phyloP scores from a whole-genome alignment of 2,113 vertebrate species.

The Cyphomyrus plagiostoma region DNA sequence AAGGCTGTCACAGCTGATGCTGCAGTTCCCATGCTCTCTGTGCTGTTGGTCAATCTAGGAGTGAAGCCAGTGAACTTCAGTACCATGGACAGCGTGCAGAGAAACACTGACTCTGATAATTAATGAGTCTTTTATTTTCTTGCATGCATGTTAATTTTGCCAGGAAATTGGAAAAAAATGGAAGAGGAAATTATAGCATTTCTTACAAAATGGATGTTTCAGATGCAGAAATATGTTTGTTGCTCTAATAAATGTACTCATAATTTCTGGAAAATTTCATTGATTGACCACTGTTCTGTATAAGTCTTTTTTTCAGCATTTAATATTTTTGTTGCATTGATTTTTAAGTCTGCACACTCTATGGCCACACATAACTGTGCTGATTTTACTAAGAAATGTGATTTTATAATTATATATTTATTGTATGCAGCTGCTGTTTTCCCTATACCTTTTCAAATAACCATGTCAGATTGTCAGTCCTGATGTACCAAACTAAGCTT shows the following conservation, averaged over 20 bases:
- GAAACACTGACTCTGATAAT: neutral
- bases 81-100: constrained; percentile 6
- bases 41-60: constrained; percentile 11
- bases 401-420: neutral
- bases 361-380: neutral
- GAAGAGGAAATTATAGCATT: neutral
- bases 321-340: neutral
- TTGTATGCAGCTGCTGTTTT: neutral
- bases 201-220: neutral
- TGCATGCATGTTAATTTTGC: neutral
- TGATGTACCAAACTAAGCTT: neutral
- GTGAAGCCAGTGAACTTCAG: constrained; percentile 29
- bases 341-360: neutral
- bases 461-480: neutral
- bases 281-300: neutral
- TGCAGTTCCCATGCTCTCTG: constrained; percentile 57
- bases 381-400: neutral
- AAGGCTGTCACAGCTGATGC: constrained; percentile 79
- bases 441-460: neutral
- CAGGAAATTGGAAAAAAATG: neutral
- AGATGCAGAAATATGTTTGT: neutral
- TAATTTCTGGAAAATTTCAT: neutral
- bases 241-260: neutral
- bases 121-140: neutral
- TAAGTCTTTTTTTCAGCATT: neutral